These are phyloP conservation scores for Brachyhypopomus occidentalis DNA, from an alignment of 2,113 vertebrate genomes.

Conservation along the genomic window DNA sequence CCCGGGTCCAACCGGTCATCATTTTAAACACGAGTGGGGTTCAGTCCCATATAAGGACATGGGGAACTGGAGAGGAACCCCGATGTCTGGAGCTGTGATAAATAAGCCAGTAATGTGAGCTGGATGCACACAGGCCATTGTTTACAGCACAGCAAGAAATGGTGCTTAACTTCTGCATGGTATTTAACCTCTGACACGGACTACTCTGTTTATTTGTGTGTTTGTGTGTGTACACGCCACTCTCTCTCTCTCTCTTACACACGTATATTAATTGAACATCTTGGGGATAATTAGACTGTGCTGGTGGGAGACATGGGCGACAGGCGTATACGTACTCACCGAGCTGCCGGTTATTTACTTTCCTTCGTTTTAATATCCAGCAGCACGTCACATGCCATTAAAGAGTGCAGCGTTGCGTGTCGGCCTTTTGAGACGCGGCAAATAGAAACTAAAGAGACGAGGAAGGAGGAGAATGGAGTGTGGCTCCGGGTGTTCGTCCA, in stretches of 20 bases:
- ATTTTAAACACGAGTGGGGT: not conserved
- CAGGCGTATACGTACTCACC: not conserved
- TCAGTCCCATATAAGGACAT: too few relatives aligned
- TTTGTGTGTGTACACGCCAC: not conserved
- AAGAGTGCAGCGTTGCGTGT: conserved; percentile 35
- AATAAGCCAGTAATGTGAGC: too few relatives aligned
- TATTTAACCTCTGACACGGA: not conserved
- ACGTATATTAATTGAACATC: conserved; percentile 32
- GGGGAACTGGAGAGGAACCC: too few relatives aligned
- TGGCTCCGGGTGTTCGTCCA: not conserved
- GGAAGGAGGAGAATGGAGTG: not conserved
- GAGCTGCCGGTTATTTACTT: conserved; percentile 30
- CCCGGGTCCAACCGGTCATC: not conserved
- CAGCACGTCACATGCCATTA: conserved; percentile 42
- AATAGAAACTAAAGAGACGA: conserved; percentile 31
- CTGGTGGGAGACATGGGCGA: conserved; percentile 42
- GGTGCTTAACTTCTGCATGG: not conserved
- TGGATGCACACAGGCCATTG: too few relatives aligned
- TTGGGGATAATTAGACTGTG: conserved; percentile 45
- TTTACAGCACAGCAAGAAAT: too few relatives aligned
- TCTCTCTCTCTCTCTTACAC: not conserved
- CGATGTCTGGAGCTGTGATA: too few relatives aligned
- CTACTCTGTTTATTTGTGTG: not conserved
- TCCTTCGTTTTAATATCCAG: conserved; percentile 43
- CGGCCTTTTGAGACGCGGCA: conserved; percentile 42